Evolutionary conservation across 2,113 vertebrate species (phyloP), one percentile per base, ranked within the genome.

Genomic region (Benitochromis conjunctus): DNA sequence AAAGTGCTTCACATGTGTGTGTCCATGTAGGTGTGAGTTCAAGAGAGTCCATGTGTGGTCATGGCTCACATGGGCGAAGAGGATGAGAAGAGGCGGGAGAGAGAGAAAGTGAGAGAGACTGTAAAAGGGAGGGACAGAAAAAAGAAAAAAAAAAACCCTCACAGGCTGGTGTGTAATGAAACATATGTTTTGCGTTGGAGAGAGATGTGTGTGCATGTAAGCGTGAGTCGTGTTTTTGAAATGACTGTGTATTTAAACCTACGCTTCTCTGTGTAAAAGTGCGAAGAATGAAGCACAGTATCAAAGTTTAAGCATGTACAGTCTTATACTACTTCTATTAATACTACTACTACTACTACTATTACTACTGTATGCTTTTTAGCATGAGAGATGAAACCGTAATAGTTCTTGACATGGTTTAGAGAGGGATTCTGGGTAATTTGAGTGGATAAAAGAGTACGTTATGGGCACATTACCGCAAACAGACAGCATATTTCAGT

Each of bases 21-120:
- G 14, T 83, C 74, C 24, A 79, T 86, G 79, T 84, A 88, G 66
- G 87, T 10, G 34, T 87, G 80, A 74, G 57, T 79, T 84, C 21
- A 18, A 80, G 26, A 81, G 54, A 60, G 64, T 41, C 54, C 26
- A 71, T 74, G 38, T 86, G 54, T 88, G 86, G 83, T 84, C 64
- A 76, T 46, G 48, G 48, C 54, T 83, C 19, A 69, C 36, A 81
- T 76, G 77, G 69, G 60, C 86, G 71, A 62, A 83, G 51, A 81
- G 54, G 58, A 85, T 51, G 43, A 79, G 83, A 84, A 85, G 74
- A 84, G 80, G 69, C 8, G 76, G 76, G 41, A 84, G 14, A 80
- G 58, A 81, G 62, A 21, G 46, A 53, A 51, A 76, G 46, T 7
- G 29, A 13, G 54, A 81, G n/a, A 24, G 4, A 26, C 36, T 41